A percentile compares a stretch with the other conserved stretches of the same genome.
These are phyloP conservation scores for Aphidius colemani DNA, from an alignment of 2,888 invertebrate species.

Conservation along the genomic window DNA sequence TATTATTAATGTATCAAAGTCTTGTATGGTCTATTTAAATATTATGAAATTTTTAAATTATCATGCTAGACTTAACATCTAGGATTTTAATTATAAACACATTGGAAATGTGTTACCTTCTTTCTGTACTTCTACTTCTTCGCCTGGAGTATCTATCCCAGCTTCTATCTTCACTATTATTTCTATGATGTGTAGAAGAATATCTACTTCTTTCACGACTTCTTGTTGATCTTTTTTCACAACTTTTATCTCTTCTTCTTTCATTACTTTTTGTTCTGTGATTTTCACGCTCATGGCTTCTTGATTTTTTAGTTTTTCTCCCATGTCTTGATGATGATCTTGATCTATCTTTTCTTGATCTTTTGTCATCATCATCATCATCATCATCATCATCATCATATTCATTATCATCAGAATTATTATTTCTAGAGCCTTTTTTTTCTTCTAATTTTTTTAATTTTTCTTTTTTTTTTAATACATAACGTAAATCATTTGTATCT, in stretches of 20 bases:
- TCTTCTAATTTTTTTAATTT: constrained; percentile 46
- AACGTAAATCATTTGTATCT: constrained; percentile 49
- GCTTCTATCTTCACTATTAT: constrained; percentile 49
- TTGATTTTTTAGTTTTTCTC: constrained; percentile 39
- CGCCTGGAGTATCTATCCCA: constrained; percentile 46
- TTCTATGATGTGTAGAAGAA: constrained; percentile 37
- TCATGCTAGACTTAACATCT: too few relatives aligned
- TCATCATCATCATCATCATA: constrained; percentile 37
- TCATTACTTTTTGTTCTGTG: constrained; percentile 39
- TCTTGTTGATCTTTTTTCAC: constrained; percentile 37
- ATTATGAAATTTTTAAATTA: too few relatives aligned
- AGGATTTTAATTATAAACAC: neutral
- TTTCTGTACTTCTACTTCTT: constrained; percentile 59
- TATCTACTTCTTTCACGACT: constrained; percentile 38
- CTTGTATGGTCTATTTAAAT: too few relatives aligned
- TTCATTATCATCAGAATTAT: constrained; percentile 36
- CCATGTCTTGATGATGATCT: constrained; percentile 39
- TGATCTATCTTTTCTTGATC: constrained; percentile 40
- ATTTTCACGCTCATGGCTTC: constrained; percentile 36
- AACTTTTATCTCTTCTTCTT: constrained; percentile 36
- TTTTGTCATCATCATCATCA: constrained; percentile 33
- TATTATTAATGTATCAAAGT: neutral
- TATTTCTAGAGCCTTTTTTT: constrained; percentile 34
- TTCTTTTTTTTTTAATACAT: constrained; percentile 45
- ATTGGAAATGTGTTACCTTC: constrained; percentile 49